A percentile compares a stretch with the other conserved stretches of the same genome.
phyloP scores from a whole-genome alignment of 1,140 invertebrate genomes.

The Cherax destructor region DNA sequence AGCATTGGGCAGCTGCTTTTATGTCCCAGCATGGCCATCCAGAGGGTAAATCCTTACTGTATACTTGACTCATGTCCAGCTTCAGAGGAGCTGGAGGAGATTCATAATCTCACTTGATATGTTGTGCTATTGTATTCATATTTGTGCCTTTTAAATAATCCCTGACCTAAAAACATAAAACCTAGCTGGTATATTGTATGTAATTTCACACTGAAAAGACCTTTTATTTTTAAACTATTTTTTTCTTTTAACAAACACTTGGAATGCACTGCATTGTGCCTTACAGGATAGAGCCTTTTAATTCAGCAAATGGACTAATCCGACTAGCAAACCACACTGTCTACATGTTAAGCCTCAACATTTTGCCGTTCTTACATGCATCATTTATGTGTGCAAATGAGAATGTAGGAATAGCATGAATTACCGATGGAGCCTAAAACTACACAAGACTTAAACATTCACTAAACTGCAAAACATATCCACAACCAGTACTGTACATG shows the following conservation, averaged over 20 bases:
- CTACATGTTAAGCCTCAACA: background rate
- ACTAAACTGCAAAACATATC: background rate
- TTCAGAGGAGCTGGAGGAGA: background rate
- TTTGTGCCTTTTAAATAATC: background rate
- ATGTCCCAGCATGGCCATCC: too few species aligned
- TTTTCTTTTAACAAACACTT: background rate
- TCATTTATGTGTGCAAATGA: background rate
- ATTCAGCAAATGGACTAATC: background rate
- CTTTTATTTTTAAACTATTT: background rate
- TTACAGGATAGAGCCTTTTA: background rate
- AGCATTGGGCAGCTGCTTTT: too few species aligned
- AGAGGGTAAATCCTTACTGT: too few species aligned
- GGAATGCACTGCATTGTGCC: constrained; percentile 1
- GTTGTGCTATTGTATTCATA: background rate
- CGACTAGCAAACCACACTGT: constrained; percentile 6
- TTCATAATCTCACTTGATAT: background rate
- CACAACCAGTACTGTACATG: background rate
- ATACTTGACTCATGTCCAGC: too few species aligned
- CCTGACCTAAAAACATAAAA: background rate
- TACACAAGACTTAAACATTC: background rate
- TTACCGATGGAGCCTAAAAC: constrained; percentile 8
- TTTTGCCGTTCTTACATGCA: background rate
- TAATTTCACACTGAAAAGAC: background rate
- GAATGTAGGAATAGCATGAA: background rate
- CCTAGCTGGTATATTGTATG: background rate